A percentile compares a stretch with the other conserved stretches of the same genome.
phyloP scores from a whole-genome alignment of 2,888 invertebrate genomes.

The Xylota sylvarum region DNA sequence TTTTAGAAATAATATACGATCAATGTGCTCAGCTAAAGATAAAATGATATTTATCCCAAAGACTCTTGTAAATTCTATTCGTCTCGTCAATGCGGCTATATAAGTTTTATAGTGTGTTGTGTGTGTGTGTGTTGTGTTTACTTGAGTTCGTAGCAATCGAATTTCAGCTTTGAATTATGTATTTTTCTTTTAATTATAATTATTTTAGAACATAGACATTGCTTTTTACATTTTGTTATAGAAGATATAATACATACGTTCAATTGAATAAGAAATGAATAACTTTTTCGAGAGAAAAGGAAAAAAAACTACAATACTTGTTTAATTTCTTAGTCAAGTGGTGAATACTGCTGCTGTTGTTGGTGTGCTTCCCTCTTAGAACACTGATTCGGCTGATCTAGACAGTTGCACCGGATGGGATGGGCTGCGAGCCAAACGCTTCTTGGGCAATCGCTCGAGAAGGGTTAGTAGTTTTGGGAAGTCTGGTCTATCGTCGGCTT shows the following conservation, averaged over 20 bases:
- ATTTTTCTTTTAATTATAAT: slow-evolving; percentile 41
- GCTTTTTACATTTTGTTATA: slow-evolving; percentile 56
- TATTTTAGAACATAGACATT: slow-evolving; percentile 66
- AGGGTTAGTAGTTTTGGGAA: slow-evolving; percentile 94
- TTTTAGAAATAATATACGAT: slow-evolving; percentile 23
- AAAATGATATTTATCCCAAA: slow-evolving; percentile 34
- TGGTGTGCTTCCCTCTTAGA: slow-evolving; percentile 85
- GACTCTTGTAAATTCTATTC: slow-evolving; percentile 2
- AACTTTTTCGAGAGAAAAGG: slow-evolving; percentile 71
- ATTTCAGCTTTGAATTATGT: slow-evolving; percentile 27
- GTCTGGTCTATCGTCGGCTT: slow-evolving; percentile 93
- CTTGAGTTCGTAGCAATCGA: slow-evolving; percentile 16
- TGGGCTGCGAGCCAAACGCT: slow-evolving; percentile 97
- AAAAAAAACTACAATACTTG: slow-evolving; percentile 67
- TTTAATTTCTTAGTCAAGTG: slow-evolving; percentile 66
- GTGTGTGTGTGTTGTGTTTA: slow-evolving; percentile 9
- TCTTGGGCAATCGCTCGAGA: slow-evolving; percentile 97
- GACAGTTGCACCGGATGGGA: slow-evolving; percentile 99
- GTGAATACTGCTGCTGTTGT: slow-evolving; percentile 60
- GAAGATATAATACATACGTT: slow-evolving; percentile 61
- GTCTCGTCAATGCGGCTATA: slow-evolving; percentile 21
- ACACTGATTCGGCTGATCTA: slow-evolving; percentile 97
- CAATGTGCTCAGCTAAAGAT: slow-evolving; percentile 40
- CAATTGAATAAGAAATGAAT: slow-evolving; percentile 74
- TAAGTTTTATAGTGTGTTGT: slow-evolving; percentile 9